Conservation (phyloP, 30 jellyfish, hydroid and myxozoan genomes). For the Turritopsis rubra region DNA sequence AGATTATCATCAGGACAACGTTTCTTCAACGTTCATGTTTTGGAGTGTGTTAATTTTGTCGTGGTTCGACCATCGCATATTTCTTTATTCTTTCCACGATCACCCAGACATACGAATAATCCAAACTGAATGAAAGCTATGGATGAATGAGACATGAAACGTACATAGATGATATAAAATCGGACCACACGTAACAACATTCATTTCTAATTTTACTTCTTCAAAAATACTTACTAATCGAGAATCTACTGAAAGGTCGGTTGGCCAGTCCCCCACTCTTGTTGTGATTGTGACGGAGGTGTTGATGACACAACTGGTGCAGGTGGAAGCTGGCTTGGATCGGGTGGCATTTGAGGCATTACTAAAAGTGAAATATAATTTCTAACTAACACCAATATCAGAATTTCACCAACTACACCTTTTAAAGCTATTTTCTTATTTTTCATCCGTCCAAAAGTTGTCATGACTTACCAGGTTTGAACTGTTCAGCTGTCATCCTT, state of each 20-base stretch:
- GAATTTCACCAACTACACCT: too few species aligned
- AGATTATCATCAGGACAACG: too few species aligned
- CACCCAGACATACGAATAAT: background rate
- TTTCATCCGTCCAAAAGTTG: too few species aligned
- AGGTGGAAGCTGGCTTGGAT: slow-evolving; percentile 98
- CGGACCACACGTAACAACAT: too few species aligned
- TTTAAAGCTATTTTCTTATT: too few species aligned
- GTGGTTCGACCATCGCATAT: background rate
- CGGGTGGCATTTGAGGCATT: slow-evolving; percentile 99
- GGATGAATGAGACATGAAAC: background rate
- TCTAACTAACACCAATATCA: background rate
- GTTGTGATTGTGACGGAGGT: slow-evolving; percentile 12
- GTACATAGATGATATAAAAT: too few species aligned
- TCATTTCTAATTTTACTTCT: too few species aligned
- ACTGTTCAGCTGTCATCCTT: slow-evolving; percentile 98
- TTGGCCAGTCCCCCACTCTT: slow-evolving; percentile 32
- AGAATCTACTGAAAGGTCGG: slow-evolving; percentile 30
- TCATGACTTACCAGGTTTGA: slow-evolving; percentile 84
- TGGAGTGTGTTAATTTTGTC: too few species aligned
- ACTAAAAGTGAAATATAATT: slow-evolving; percentile 30
- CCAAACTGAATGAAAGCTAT: background rate
- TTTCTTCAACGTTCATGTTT: too few species aligned
- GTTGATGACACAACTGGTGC: slow-evolving; percentile 61
- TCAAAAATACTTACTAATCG: background rate
- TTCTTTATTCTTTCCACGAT: background rate